Base-by-base conservation (phyloP, 2,888 invertebrate species). In the Hetaerina titia region DNA sequence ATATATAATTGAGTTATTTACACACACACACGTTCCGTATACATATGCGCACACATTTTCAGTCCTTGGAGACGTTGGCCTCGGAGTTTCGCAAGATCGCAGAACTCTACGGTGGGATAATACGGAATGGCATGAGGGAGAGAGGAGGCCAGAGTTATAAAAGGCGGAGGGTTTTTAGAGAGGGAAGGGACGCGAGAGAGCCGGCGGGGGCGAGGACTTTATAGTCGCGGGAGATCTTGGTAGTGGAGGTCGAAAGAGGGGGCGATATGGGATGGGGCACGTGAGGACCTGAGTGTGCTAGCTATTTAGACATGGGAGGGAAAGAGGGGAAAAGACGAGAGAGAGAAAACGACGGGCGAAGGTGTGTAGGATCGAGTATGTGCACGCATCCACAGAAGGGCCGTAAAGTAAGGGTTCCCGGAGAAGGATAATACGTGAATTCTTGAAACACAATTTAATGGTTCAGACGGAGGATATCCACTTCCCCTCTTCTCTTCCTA, bases 121-220 rank as follows among this genome's bases (percentile, higher is more conserved):
- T 25, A 31, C 25, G 31, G 81, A 31, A 81, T 31, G 31, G 31
- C 31, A 11, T 15, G n/a, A 69, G 69, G 69, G n/a, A 69, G 69
- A 81, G 25, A 81, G 81, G 81, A 81, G 81, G 81, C 81, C 81
- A 81, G 81, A 31, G 81, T 81, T 81, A 81, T 81, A 81, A 81
- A 81, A 81, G 81, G 31, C 81, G 25, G 31, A 25, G 81, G 25
- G 25, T 31, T 81, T 81, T 81, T 81, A 13, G 9, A 31, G 81
- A 0, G 25, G 25, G 31, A 11, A 5, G 81, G 31, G 31, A 31
- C 11, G n/a, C 31, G 81, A 25, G 81, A 25, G 81, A 5, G 2
- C 8, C 4, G 31, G 81, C 25, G 31, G 31, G 19, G 31, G 81
- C 9, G 31, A 22, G 81, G 22, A 45, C 8, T 81, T 81, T 31